These are phyloP conservation scores for Eurosta solidaginis DNA, from an alignment of 1,140 invertebrate species.

Conservation along the genomic window DNA sequence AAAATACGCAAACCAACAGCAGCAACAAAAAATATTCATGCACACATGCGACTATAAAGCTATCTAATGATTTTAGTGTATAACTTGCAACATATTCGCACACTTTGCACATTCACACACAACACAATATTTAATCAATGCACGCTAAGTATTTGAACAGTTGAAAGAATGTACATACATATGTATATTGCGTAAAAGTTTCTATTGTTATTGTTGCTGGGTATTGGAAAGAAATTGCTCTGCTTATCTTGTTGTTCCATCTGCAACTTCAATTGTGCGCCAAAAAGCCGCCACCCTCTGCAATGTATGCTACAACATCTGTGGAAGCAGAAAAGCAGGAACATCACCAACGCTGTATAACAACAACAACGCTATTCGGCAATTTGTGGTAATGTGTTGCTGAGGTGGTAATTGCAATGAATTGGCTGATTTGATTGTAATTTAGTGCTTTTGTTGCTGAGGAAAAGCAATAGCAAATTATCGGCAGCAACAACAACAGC, in stretches of 20 bases:
- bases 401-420: constrained; percentile 28
- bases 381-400: constrained; percentile 28
- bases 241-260: neutral
- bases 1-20: neutral
- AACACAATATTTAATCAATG: too few relatives aligned
- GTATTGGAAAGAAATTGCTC: neutral
- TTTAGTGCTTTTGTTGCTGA: neutral
- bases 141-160: too few relatives aligned
- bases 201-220: neutral
- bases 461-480: neutral
- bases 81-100: too few relatives aligned
- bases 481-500: neutral
- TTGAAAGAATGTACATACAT: too few relatives aligned
- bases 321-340: too few relatives aligned
- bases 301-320: neutral
- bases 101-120: too few relatives aligned
- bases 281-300: neutral
- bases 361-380: neutral
- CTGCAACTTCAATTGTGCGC: constrained; percentile 3
- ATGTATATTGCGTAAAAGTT: too few relatives aligned
- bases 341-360: neutral
- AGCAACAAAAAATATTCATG: neutral
- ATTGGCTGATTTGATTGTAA: constrained; percentile 27
- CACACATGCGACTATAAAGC: too few relatives aligned
- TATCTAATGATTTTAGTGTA: too few relatives aligned